phyloP scores from a whole-genome alignment of 2,888 invertebrate genomes.

The Actias luna region DNA sequence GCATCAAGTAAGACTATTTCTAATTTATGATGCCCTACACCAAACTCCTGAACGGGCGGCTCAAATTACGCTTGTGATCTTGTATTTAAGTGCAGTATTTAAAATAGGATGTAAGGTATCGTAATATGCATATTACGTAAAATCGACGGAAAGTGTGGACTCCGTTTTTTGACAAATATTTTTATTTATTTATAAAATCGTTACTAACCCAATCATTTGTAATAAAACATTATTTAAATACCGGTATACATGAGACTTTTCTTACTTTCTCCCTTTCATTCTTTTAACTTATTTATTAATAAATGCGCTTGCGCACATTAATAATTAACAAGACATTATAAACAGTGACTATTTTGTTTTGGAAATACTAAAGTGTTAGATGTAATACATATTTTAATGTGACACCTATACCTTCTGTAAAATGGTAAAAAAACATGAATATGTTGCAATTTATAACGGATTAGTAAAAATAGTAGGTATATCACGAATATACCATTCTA shows the following conservation, averaged over 20 bases:
- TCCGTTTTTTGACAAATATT: slow-evolving; percentile 73
- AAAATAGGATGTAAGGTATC: slow-evolving; percentile 79
- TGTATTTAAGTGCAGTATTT: slow-evolving; percentile 78
- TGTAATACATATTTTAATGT: not conserved
- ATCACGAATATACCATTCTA: slow-evolving; percentile 28
- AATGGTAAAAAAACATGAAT: not conserved
- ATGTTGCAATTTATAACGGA: not conserved
- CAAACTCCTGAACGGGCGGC: slow-evolving; percentile 68
- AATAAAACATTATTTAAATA: slow-evolving; percentile 77
- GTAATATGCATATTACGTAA: slow-evolving; percentile 82
- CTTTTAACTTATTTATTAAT: not conserved
- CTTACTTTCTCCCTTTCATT: slow-evolving; percentile 27
- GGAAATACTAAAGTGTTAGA: not conserved
- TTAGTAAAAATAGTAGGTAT: not conserved
- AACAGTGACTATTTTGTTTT: not conserved
- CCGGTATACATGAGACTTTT: slow-evolving; percentile 68
- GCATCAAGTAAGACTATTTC: slow-evolving; percentile 69
- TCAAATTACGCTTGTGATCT: slow-evolving; percentile 80
- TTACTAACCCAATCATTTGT: slow-evolving; percentile 73
- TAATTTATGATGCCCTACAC: slow-evolving; percentile 77
- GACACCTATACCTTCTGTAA: not conserved
- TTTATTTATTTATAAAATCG: slow-evolving; percentile 76
- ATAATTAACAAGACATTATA: not conserved
- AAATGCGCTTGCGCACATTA: not conserved
- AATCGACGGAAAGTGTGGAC: slow-evolving; percentile 54